Percentiles rank a stretch among this genome's conserved stretches.
Conservation (phyloP, 2,113 vertebrate species). For the Theropithecus gelada region DNA sequence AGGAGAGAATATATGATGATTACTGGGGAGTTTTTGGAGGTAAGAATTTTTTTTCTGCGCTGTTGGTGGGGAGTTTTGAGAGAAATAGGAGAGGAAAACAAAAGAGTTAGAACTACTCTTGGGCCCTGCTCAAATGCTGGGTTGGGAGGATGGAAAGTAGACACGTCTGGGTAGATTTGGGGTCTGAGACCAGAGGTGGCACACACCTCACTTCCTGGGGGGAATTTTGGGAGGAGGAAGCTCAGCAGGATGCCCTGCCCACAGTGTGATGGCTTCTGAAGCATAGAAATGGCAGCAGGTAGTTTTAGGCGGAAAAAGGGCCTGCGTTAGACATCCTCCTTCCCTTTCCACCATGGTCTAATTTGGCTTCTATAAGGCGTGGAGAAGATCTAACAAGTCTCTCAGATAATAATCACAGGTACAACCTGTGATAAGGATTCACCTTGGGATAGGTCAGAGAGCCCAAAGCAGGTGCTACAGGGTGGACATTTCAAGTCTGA, state of each 20-base stretch:
- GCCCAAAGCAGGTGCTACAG: not conserved
- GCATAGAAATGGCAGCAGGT: not conserved
- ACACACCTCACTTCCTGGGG: not conserved
- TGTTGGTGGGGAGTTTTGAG: not conserved
- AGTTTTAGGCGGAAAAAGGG: not conserved
- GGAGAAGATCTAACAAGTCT: not conserved
- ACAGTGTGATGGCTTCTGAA: not conserved
- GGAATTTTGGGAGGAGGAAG: not conserved
- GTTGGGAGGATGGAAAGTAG: not conserved
- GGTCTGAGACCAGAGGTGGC: not conserved
- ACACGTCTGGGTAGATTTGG: not conserved
- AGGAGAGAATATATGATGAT: not conserved
- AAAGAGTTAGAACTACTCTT: not conserved
- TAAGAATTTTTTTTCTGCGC: not conserved
- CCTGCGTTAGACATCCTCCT: not conserved
- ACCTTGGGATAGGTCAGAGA: not conserved
- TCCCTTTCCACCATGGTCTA: not conserved
- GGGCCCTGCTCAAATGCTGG: not conserved
- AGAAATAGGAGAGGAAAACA: not conserved
- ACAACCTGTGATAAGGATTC: not conserved
- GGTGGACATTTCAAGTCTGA: not conserved
- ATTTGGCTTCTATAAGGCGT: not conserved
- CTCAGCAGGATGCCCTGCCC: not conserved
- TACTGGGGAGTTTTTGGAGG: not conserved
- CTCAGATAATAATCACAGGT: not conserved